Percentiles rank a stretch among this genome's conserved stretches.
These are phyloP conservation scores for Oceanites oceanicus DNA, from an alignment of 2,113 vertebrate species.

Conservation along the genomic window DNA sequence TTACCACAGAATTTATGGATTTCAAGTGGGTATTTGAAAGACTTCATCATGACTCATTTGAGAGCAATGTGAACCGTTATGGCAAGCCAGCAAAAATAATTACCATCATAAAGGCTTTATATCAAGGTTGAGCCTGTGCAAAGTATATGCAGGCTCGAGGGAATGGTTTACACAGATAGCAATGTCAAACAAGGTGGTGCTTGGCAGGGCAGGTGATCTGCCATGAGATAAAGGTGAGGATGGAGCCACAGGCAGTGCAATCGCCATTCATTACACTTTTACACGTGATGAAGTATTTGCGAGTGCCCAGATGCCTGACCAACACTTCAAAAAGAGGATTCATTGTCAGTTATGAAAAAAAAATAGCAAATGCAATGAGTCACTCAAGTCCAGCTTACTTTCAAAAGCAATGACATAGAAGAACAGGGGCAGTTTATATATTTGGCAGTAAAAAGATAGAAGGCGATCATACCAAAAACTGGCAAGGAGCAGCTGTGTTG, in stretches of 20 bases:
- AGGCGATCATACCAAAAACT: conserved; percentile 1
- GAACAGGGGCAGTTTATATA: background rate
- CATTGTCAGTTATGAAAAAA: background rate
- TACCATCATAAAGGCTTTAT: background rate
- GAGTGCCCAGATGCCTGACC: background rate
- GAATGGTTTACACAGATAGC: background rate
- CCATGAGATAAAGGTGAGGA: background rate
- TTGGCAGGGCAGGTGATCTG: background rate
- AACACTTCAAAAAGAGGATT: background rate
- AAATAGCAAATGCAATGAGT: background rate
- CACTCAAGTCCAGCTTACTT: background rate
- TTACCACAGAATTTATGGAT: background rate
- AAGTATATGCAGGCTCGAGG: background rate
- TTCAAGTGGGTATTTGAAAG: conserved; percentile 44
- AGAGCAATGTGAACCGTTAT: background rate
- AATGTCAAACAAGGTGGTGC: conserved; percentile 13
- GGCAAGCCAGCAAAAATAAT: conserved; percentile 45
- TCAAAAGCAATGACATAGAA: background rate
- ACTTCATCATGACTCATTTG: conserved; percentile 36
- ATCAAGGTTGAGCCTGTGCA: background rate
- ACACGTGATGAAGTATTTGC: background rate
- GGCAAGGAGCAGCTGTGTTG: background rate
- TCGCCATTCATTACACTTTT: background rate
- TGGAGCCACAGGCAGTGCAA: background rate
- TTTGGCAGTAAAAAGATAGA: background rate